Percentiles rank a stretch among this genome's conserved stretches.
Evolutionary conservation across 2,113 vertebrate species (phyloP).

Genomic region (Coracopsis vasa): DNA sequence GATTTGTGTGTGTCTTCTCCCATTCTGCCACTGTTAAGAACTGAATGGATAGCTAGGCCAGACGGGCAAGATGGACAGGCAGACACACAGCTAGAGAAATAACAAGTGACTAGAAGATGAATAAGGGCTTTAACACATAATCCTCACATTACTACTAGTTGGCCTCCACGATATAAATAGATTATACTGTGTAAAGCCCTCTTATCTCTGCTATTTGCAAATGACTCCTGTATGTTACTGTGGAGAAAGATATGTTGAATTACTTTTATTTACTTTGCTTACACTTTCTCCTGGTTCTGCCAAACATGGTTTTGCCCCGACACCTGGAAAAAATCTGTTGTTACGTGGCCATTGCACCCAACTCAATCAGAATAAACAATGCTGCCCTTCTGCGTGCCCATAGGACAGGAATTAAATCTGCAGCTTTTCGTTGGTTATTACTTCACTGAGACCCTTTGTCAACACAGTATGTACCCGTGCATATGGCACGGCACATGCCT

Average conservation of each 20-base stretch:
- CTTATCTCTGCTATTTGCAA: not conserved
- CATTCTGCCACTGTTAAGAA: not conserved
- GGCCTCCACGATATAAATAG: not conserved
- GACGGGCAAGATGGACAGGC: not conserved
- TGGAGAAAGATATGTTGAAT: not conserved
- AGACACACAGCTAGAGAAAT: not conserved
- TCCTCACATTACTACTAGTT: not conserved
- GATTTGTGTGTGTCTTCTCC: not conserved
- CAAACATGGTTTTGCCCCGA: not conserved
- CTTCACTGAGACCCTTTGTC: not conserved
- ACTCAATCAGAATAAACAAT: not conserved
- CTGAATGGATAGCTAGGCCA: not conserved
- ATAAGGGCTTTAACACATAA: not conserved
- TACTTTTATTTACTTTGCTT: not conserved
- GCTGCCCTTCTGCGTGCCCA: not conserved
- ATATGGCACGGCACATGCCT: not conserved
- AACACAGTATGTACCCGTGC: not conserved
- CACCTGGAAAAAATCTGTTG: not conserved
- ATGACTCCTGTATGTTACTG: not conserved
- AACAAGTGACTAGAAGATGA: not conserved
- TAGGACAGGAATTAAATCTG: not conserved
- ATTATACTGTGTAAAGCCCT: not conserved
- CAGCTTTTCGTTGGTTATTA: not conserved
- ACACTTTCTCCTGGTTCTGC: not conserved
- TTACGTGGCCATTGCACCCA: accelerated